Evolutionary conservation across 1,140 invertebrate genomes (phyloP).

Genomic region (fruit fly (Drosophila melanogaster)): Release_6_plus_ISO1_MT NT_037436.4:14078001-14078500

Average conservation of each 20-base stretch:
- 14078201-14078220: conserved; percentile 29
- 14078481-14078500: conserved; percentile 8
- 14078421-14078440: no score
- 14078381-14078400: no score
- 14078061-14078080: conserved; percentile 55
- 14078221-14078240: conserved; percentile 35
- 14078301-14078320: conserved; percentile 31
- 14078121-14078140: conserved; percentile 74
- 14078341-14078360: no score
- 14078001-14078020: conserved; percentile 29
- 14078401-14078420: no score
- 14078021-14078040: conserved; percentile 59
- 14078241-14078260: conserved; percentile 52
- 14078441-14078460: background rate
- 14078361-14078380: no score
- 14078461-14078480: conserved; percentile 13
- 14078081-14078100: conserved; percentile 58
- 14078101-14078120: conserved; percentile 71
- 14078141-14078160: conserved; percentile 41
- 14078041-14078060: conserved; percentile 66
- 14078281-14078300: conserved; percentile 56
- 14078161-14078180: conserved; percentile 42
- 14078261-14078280: conserved; percentile 50
- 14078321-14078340: background rate
- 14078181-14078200: conserved; percentile 22